A percentile compares a stretch with the other conserved stretches of the same genome.
These are phyloP conservation scores for Geococcyx californianus DNA, from an alignment of 2,113 vertebrate species.

Conservation along the genomic window DNA sequence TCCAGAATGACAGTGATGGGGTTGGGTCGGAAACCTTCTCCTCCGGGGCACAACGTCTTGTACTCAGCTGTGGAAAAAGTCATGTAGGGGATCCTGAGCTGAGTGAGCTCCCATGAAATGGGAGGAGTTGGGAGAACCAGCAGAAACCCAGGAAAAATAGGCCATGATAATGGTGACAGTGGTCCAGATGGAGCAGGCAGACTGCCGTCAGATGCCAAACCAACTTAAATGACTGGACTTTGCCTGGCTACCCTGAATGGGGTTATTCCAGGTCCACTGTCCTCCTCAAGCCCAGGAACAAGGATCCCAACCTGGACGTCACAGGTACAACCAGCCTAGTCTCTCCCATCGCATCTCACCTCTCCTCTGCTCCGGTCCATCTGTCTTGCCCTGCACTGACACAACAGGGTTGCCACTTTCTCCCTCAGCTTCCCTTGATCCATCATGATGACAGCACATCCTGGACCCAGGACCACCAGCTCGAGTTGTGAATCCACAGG, in stretches of 20 bases:
- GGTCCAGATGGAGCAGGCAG: not conserved
- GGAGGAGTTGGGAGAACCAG: not conserved
- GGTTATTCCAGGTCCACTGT: too few relatives aligned
- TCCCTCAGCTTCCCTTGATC: not conserved
- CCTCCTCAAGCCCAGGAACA: not conserved
- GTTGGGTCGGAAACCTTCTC: slow-evolving; percentile 92
- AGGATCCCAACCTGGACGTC: not conserved
- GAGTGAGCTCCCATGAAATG: not conserved
- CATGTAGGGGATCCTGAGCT: not conserved
- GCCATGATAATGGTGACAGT: not conserved
- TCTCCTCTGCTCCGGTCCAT: not conserved
- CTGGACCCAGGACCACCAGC: not conserved
- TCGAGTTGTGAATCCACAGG: rapidly evolving
- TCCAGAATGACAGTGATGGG: slow-evolving; percentile 93
- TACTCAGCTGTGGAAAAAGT: slow-evolving; percentile 83
- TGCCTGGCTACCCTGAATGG: not conserved
- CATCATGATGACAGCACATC: rapidly evolving
- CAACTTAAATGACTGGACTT: too few relatives aligned
- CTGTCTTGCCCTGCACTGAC: too few relatives aligned
- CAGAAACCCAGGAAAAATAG: not conserved
- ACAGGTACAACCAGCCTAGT: not conserved
- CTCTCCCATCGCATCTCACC: not conserved
- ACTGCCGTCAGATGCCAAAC: rapidly evolving
- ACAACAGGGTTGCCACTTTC: not conserved
- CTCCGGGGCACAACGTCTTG: slow-evolving; percentile 92